Evolutionary conservation across 64 coral and sea anemone genomes (phyloP).

Genomic region (Porites lutea): DNA sequence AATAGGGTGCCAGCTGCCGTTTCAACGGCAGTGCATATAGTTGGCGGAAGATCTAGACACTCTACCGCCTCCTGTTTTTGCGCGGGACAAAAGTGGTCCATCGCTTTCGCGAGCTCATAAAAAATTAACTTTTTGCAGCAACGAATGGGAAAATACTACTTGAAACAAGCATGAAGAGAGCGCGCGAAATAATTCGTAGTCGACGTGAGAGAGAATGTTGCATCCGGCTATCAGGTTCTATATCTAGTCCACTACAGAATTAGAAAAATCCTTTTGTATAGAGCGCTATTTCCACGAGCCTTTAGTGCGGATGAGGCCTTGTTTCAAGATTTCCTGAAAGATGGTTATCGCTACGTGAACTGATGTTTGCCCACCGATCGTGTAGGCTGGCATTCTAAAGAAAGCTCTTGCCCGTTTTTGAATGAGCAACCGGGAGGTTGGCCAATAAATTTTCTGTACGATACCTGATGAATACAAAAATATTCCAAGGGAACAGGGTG

Average conservation of each 20-base stretch:
- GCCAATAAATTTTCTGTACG: background rate
- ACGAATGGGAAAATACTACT: background rate
- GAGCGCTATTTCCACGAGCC: slow-evolving; percentile 15
- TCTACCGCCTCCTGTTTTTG: background rate
- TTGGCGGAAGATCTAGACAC: background rate
- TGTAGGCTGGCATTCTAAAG: background rate
- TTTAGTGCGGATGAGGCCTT: slow-evolving; percentile 25
- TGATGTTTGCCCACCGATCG: slow-evolving; percentile 32
- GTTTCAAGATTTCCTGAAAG: slow-evolving; percentile 46
- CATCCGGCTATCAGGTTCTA: background rate
- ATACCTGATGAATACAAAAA: slow-evolving; percentile 20
- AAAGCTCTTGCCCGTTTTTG: background rate
- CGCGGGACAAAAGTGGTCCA: slow-evolving; percentile 11
- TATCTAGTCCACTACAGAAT: slow-evolving; percentile 25
- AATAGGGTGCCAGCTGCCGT: slow-evolving; percentile 32
- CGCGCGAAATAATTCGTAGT: background rate
- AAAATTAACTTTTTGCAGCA: background rate
- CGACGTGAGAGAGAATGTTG: background rate
- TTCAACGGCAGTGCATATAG: background rate
- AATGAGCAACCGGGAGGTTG: background rate
- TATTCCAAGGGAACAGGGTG: background rate
- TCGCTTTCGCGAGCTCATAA: slow-evolving; percentile 13
- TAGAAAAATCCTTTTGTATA: slow-evolving; percentile 24
- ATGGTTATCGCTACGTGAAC: slow-evolving; percentile 14
- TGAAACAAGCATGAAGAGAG: background rate